These are phyloP conservation scores for Mechanitis mazaeus DNA, from an alignment of 2,888 invertebrate genomes.

Conservation along the genomic window DNA sequence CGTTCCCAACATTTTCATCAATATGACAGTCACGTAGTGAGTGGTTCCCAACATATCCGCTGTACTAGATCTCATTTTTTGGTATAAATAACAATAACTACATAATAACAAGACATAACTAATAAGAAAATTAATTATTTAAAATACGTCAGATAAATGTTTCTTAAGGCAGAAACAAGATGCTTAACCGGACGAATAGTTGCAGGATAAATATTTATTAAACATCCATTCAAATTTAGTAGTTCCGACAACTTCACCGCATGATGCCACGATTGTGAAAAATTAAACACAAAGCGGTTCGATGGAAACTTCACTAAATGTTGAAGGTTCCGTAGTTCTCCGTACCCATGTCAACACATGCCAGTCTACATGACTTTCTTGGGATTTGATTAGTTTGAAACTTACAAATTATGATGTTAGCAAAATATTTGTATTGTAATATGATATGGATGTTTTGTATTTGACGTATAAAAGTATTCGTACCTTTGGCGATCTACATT, in stretches of 20 bases:
- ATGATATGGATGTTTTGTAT: neutral
- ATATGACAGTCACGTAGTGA: no score
- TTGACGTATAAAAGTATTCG: no score
- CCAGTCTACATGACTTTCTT: slow-evolving; percentile 12
- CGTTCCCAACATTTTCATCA: no score
- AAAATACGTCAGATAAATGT: slow-evolving; percentile 38
- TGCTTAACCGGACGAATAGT: slow-evolving; percentile 50
- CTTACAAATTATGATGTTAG: slow-evolving; percentile 6
- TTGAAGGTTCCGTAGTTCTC: slow-evolving; percentile 13
- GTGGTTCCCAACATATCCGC: no score
- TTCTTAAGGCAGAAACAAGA: slow-evolving; percentile 55
- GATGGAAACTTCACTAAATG: slow-evolving; percentile 14
- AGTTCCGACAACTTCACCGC: slow-evolving; percentile 53
- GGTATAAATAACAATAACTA: no score
- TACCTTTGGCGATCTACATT: no score
- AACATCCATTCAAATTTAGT: slow-evolving; percentile 59
- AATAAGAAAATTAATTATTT: neutral
- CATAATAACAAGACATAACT: no score
- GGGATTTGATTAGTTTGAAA: slow-evolving; percentile 24
- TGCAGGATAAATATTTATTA: slow-evolving; percentile 67
- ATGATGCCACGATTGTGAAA: slow-evolving; percentile 55
- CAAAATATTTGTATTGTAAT: neutral
- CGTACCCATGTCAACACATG: slow-evolving; percentile 21
- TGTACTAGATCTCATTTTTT: no score
- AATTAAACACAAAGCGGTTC: slow-evolving; percentile 37